Conservation (phyloP, 35 echinoderm and acorn worm species). For the Patiria miniata region DNA sequence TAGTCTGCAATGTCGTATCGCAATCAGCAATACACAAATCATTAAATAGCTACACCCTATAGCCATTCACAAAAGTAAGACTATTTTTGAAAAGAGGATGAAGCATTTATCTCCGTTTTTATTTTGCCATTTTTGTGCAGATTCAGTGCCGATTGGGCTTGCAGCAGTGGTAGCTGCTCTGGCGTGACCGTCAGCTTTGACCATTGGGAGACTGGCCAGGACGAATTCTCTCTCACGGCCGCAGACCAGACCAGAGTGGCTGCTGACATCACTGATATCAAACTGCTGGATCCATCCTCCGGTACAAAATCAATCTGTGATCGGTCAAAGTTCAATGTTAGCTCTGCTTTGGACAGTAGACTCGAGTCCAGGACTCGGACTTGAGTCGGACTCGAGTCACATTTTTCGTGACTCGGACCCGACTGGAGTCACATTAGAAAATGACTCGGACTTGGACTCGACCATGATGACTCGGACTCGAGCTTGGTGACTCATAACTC, state of each 20-base stretch:
- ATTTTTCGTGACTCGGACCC: too few relatives aligned
- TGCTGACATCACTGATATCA: slow-evolving; percentile 57
- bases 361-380: neutral
- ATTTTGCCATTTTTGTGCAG: slow-evolving; percentile 15
- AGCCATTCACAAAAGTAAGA: too few relatives aligned
- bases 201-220: slow-evolving; percentile 40
- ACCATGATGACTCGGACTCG: too few relatives aligned
- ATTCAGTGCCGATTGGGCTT: slow-evolving; percentile 58
- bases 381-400: neutral
- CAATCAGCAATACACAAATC: too few relatives aligned
- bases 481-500: too few relatives aligned
- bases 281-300: slow-evolving; percentile 68
- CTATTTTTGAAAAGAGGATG: too few relatives aligned
- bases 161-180: slow-evolving; percentile 62
- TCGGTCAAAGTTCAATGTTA: neutral
- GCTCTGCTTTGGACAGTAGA: neutral
- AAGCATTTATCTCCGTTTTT: neutral
- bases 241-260: slow-evolving; percentile 62
- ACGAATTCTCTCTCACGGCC: slow-evolving; percentile 48
- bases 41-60: too few relatives aligned
- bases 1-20: too few relatives aligned
- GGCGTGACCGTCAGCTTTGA: slow-evolving; percentile 68
- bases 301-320: slow-evolving; percentile 23
- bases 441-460: too few relatives aligned
- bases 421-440: too few relatives aligned